Evolutionary conservation across 2,888 invertebrate genomes (phyloP), one percentile per base, ranked within the genome.

Genomic region (Drosophila dives): DNA sequence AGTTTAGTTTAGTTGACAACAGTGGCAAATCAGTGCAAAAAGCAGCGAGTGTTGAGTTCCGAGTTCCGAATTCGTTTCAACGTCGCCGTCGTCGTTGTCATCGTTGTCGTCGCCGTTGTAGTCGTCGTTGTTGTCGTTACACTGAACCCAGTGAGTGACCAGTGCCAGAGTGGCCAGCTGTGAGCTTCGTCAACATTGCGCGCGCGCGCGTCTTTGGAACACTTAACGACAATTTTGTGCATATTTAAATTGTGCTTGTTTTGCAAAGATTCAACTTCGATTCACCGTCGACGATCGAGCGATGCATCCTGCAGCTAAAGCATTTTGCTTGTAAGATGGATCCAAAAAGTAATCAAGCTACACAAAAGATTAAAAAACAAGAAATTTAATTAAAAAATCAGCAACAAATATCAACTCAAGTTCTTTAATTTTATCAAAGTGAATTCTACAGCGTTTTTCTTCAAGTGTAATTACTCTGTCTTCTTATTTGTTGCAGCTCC

Each of bases 341-440:
- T 92, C 91, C 91, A 81, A 92, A 92, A 92, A 92, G 92, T 92
- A 92, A 92, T 70, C 81, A 74, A 58, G 20, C 42, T 20, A 20
- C n/a, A n/a, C 1, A 45, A 12, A 45, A 62, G 33, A 17, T 29
- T 26, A 20, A 20, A 49, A 33, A 49, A 23, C 17, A 49, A 49
- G 6, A 23, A 36, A 23, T 45, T 7, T 3, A 20, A 23, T 45
- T 4, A 45, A 15, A 8, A 45, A 15, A 23, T 45, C 23, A 45
- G 15, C 2, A 45, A 45, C 20, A 45, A 20, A 15, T 23, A 2
- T 45, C 23, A 23, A 45, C 23, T 15, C 3, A 17, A 38, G 8
- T 23, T 45, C 23, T 23, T 23, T 4, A n/a, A 40, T 10, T n/a
- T n/a, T n/a, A 10, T 8, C 17, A 38, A 45, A 45, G 45, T 23